Conservation (phyloP, 2,888 invertebrate genomes). For the Clostera curtula region DNA sequence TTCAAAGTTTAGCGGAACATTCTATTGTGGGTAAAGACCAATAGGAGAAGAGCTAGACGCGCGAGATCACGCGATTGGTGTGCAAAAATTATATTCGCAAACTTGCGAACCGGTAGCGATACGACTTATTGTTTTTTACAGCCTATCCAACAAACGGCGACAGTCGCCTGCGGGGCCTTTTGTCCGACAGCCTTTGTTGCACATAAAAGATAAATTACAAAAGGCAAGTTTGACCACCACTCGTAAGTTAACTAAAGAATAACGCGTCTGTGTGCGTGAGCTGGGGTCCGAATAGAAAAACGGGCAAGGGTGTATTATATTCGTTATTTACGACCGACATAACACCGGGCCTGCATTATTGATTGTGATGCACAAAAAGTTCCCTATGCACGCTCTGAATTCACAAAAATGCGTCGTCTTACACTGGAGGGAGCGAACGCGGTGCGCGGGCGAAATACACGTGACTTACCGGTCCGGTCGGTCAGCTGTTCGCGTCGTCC, state of each 20-base stretch:
- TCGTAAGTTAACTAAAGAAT: conserved; percentile 66
- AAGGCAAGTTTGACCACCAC: conserved; percentile 55
- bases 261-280: conserved; percentile 39
- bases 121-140: conserved; percentile 44
- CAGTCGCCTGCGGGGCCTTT: conserved; percentile 48
- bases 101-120: conserved; percentile 47
- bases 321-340: conserved; percentile 59
- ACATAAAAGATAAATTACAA: conserved; percentile 67
- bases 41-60: conserved; percentile 36
- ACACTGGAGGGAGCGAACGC: conserved; percentile 18
- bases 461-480: conserved; percentile 72
- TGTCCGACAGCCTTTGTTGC: conserved; percentile 58
- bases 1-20: conserved; percentile 33
- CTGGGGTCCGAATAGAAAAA: conserved; percentile 50
- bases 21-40: conserved; percentile 58
- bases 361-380: conserved; percentile 47
- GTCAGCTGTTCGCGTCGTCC: conserved; percentile 70
- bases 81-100: conserved; percentile 70
- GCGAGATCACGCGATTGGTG: conserved; percentile 59
- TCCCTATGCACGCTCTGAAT: conserved; percentile 38
- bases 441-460: conserved; percentile 33
- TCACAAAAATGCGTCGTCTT: conserved; percentile 27
- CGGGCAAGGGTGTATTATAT: conserved; percentile 65
- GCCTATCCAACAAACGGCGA: conserved; percentile 36
- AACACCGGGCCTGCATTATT: conserved; percentile 52